Evolutionary conservation across 1,140 invertebrate genomes (phyloP).

Genomic region (Drosophila funebris): DNA sequence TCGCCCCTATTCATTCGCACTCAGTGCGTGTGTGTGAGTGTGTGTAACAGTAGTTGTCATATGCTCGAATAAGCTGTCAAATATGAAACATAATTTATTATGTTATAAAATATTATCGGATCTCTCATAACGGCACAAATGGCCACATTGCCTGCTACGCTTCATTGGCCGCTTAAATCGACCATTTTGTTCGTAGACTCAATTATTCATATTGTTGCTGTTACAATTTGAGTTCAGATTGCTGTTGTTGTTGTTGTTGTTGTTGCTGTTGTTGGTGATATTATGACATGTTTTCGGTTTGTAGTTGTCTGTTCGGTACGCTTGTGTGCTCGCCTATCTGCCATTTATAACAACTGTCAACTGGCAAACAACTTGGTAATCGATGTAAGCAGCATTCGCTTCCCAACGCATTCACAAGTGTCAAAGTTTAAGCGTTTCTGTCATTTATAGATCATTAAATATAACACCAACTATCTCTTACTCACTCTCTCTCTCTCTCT

Average conservation of each 20-base stretch:
- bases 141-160: constrained; percentile 37
- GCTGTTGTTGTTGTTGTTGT: constrained; percentile 31
- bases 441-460: constrained; percentile 80
- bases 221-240: constrained; percentile 24
- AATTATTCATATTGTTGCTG: constrained; percentile 74
- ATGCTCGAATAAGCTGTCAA: constrained; percentile 80
- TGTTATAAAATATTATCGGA: constrained; percentile 81
- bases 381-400: constrained; percentile 55
- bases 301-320: constrained; percentile 57
- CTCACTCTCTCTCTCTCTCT: neutral
- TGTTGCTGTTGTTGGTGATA: constrained; percentile 42
- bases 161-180: constrained; percentile 79
- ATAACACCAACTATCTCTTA: constrained; percentile 20
- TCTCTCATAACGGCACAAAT: constrained; percentile 32
- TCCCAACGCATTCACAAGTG: constrained; percentile 42
- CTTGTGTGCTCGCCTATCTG: constrained; percentile 44
- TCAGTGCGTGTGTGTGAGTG: constrained; percentile 6
- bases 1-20: constrained; percentile 31
- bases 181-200: constrained; percentile 76
- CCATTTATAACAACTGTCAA: constrained; percentile 81
- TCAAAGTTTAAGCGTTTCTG: constrained; percentile 75
- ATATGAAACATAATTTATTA: constrained; percentile 80
- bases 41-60: constrained; percentile 64
- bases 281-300: constrained; percentile 78
- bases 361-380: constrained; percentile 55